Evolutionary conservation across 2,797 vertebrate genomes (phyloP).

Genomic region (Sebastes nivosus): DNA sequence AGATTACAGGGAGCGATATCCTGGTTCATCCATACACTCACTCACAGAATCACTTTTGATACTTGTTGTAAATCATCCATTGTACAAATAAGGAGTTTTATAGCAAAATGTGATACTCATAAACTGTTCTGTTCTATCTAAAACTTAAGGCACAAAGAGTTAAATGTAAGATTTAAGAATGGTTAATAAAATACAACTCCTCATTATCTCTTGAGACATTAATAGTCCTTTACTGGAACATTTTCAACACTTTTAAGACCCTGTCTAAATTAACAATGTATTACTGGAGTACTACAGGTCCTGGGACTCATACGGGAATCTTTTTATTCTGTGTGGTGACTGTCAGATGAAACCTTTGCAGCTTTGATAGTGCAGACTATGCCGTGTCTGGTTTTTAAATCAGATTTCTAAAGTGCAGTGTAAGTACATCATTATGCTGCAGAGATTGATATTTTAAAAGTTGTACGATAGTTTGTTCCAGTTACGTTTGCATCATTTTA

Average conservation of each 20-base stretch:
- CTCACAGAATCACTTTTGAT: background rate
- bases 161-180: background rate
- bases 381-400: slow-evolving; percentile 22
- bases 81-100: too few species aligned
- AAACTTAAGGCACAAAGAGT: too few species aligned
- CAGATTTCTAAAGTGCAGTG: background rate
- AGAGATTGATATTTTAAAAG: background rate
- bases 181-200: background rate
- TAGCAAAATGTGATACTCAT: background rate
- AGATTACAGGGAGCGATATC: background rate
- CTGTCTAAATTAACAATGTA: background rate
- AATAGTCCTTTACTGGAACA: background rate
- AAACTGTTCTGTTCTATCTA: background rate
- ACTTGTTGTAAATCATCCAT: too few species aligned
- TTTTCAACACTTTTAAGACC: slow-evolving; percentile 18
- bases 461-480: background rate
- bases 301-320: background rate
- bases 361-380: slow-evolving; percentile 17
- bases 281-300: background rate
- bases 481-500: too few species aligned
- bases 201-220: background rate
- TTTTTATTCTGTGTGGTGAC: background rate
- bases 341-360: background rate
- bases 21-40: background rate
- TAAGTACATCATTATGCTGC: background rate